Evolutionary conservation across 2,113 vertebrate species (phyloP), one percentile per base, ranked within the genome.

Genomic region (Chascanopsetta lugubris): DNA sequence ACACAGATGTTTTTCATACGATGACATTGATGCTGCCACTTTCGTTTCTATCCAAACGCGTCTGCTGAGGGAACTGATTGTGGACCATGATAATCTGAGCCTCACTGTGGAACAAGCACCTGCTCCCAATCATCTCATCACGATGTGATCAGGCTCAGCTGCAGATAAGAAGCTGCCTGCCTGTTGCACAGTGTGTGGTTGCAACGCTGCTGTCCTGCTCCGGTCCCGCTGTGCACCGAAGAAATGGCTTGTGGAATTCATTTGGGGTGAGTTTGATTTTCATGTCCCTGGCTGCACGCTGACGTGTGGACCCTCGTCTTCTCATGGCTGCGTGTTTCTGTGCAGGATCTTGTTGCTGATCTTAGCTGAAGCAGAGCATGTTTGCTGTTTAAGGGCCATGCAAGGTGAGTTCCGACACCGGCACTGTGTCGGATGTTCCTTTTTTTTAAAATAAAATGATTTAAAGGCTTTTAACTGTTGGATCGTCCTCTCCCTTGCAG

Each of bases 211-310:
- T 71, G 58, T 9, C 38, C n/a, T 21, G 21, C 40, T 48, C n/a
- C n/a, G 53, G 68, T 32, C 1, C 13, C 29, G 40, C 8, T 54
- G 27, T 25, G 20, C 18, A 57, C 11, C n/a, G n/a, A n/a, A 50
- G 66, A 61, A 15, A 85, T 87, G 86, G 63, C 49, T 84, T 59
- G 66, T 82, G 86, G 85, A 68, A 64, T 80, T 87, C 6, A 74
- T 88, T 73, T 84, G 86, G 78, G 75, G 88, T 88, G 25, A 45
- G 77, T 69, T 21, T 9, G n/a, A n/a, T 6, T 24, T 63, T n/a
- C 38, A 11, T 21, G 6, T 45, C 8, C 5, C 13, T 26, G 24
- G 20, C 21, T 40, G 2, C 5, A n/a, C n/a, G n/a, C n/a, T n/a
- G n/a, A n/a, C n/a, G n/a, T 32, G 46, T 24, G 21, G 8, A 27